Percentiles rank a stretch among this genome's conserved stretches.
Evolutionary conservation across 1,140 invertebrate species (phyloP).

Genomic region (Cydia fagiglandana): DNA sequence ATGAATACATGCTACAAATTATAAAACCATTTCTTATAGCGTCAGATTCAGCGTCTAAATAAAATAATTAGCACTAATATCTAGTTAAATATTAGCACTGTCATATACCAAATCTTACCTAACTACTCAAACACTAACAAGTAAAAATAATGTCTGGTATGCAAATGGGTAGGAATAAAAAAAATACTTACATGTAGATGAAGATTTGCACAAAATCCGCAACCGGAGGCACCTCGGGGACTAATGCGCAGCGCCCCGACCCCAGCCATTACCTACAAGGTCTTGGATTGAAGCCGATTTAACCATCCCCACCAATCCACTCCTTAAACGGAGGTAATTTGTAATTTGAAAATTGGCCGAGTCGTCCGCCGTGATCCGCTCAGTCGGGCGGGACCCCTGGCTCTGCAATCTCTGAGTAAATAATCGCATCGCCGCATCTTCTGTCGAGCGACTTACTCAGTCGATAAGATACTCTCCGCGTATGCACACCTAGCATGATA

Average conservation of each 20-base stretch:
- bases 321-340: constrained; percentile 79
- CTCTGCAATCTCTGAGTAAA: constrained; percentile 65
- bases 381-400: constrained; percentile 60
- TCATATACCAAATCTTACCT: background rate
- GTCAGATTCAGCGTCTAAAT: too few species aligned
- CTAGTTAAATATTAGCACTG: background rate
- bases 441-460: constrained; percentile 60
- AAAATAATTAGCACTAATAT: background rate
- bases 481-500: constrained; percentile 55
- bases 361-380: constrained; percentile 61
- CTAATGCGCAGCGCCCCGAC: constrained; percentile 62
- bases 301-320: constrained; percentile 77
- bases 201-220: constrained; percentile 55
- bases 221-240: constrained; percentile 54
- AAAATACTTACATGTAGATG: constrained; percentile 8
- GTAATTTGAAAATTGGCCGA: constrained; percentile 78
- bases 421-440: constrained; percentile 56
- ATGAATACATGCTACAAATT: too few species aligned
- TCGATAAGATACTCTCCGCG: constrained; percentile 72
- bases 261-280: constrained; percentile 73
- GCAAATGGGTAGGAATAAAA: background rate
- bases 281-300: constrained; percentile 73
- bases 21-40: too few species aligned
- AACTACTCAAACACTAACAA: too few species aligned
- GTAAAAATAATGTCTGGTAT: too few species aligned